Percentiles rank a stretch among this genome's conserved stretches.
Conservation (phyloP, 2,888 invertebrate genomes). For the Ommatoiulus sabulosus region DNA sequence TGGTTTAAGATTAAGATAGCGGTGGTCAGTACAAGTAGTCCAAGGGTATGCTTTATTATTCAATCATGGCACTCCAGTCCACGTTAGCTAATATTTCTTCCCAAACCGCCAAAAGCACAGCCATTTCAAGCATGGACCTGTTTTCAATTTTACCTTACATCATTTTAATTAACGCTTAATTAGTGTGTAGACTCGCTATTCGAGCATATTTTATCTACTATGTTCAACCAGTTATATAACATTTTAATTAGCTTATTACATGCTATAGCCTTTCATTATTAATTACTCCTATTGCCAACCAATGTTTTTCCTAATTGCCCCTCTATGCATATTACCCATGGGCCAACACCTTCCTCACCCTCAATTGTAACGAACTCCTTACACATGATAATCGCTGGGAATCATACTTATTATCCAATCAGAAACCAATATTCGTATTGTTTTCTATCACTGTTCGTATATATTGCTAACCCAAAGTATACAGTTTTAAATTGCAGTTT, state of each 20-base stretch:
- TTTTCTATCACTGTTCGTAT: conserved; percentile 48
- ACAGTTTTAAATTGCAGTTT: conserved; percentile 31
- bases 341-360: conserved; percentile 29
- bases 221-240: conserved; percentile 48
- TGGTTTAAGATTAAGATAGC: neutral
- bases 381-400: conserved; percentile 47
- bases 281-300: conserved; percentile 48
- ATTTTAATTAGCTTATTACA: conserved; percentile 48
- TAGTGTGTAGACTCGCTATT: conserved; percentile 48
- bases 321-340: conserved; percentile 48
- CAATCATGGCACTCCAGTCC: conserved; percentile 37
- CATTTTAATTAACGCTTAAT: conserved; percentile 44
- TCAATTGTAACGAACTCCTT: neutral
- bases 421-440: conserved; percentile 48
- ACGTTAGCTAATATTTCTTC: neutral
- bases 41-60: conserved; percentile 13
- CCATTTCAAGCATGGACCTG: conserved; percentile 48
- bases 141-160: conserved; percentile 47
- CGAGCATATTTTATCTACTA: conserved; percentile 48
- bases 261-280: conserved; percentile 47
- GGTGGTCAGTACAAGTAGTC: neutral
- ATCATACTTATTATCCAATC: conserved; percentile 45
- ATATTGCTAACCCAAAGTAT: conserved; percentile 48
- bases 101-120: conserved; percentile 44
- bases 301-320: conserved; percentile 48